phyloP scores from a whole-genome alignment of 2,113 vertebrate genomes.

The Cygnus buccinator region DNA sequence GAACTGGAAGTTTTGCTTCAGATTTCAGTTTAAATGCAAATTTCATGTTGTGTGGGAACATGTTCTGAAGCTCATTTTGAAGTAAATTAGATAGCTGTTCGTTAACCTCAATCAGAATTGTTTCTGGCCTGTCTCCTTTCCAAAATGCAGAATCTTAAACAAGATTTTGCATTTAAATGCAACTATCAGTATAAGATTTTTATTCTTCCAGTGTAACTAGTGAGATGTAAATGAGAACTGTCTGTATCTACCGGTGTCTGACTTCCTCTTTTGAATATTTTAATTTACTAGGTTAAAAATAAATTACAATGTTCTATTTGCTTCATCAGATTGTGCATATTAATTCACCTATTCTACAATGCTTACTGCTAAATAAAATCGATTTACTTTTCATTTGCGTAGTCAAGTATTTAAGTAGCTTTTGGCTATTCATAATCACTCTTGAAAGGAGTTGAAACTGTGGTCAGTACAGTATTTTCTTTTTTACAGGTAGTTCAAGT shows the following conservation, averaged over 20 bases:
- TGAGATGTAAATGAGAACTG: constrained; percentile 28
- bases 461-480: not conserved
- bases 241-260: not conserved
- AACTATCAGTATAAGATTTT: not conserved
- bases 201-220: not conserved
- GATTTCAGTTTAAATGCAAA: not conserved
- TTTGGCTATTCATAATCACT: not conserved
- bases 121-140: not conserved
- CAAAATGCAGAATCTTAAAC: not conserved
- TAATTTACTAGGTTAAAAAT: constrained; percentile 54
- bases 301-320: constrained; percentile 10
- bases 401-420: constrained; percentile 5
- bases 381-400: constrained; percentile 12
- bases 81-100: not conserved
- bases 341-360: constrained; percentile 14
- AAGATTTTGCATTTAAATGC: not conserved
- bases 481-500: not conserved
- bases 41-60: not conserved
- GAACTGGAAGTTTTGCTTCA: not conserved
- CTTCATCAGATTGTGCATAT: not conserved
- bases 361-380: not conserved
- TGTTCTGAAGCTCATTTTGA: not conserved
- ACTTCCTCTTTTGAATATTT: constrained; percentile 39
- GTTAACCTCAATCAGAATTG: not conserved
- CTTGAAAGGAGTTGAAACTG: not conserved